Evolutionary conservation across 2,797 vertebrate genomes (phyloP).

Genomic region (Leuciscus waleckii): DNA sequence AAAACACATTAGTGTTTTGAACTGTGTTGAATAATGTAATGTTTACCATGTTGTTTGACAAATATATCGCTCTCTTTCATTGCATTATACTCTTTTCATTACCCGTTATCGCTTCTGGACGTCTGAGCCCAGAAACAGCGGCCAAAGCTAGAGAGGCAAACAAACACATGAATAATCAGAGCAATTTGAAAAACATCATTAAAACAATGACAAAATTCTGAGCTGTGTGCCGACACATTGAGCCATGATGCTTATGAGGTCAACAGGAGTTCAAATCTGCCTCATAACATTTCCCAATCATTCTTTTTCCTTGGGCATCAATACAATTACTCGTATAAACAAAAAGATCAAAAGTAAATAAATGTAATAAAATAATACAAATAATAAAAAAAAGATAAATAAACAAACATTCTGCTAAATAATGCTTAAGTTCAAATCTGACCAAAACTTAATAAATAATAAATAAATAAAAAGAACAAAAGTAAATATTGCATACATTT

Average conservation of each 20-base stretch:
- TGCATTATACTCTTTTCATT: slow-evolving; percentile 35
- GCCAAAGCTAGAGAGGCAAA: slow-evolving; percentile 19
- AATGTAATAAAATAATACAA: neutral
- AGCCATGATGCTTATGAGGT: neutral
- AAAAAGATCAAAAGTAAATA: neutral
- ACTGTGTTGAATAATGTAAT: slow-evolving; percentile 38
- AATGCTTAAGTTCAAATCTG: neutral
- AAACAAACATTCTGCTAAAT: neutral
- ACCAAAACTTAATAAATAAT: neutral
- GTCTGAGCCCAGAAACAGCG: slow-evolving; percentile 19
- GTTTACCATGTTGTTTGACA: slow-evolving; percentile 41
- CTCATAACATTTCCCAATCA: neutral
- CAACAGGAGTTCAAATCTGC: neutral
- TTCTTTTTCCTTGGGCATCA: neutral
- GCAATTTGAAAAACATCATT: slow-evolving; percentile 19
- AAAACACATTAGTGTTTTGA: slow-evolving; percentile 55
- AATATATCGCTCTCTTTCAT: slow-evolving; percentile 44
- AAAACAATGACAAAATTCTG: slow-evolving; percentile 8
- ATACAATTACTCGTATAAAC: neutral
- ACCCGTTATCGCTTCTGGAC: slow-evolving; percentile 37
- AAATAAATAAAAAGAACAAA: neutral
- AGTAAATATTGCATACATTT: neutral
- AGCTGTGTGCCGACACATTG: neutral
- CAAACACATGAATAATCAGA: slow-evolving; percentile 18
- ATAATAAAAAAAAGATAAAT: neutral